These are phyloP conservation scores for Mongoloraphidia duomilia DNA, from an alignment of 2,888 invertebrate species.

Conservation along the genomic window DNA sequence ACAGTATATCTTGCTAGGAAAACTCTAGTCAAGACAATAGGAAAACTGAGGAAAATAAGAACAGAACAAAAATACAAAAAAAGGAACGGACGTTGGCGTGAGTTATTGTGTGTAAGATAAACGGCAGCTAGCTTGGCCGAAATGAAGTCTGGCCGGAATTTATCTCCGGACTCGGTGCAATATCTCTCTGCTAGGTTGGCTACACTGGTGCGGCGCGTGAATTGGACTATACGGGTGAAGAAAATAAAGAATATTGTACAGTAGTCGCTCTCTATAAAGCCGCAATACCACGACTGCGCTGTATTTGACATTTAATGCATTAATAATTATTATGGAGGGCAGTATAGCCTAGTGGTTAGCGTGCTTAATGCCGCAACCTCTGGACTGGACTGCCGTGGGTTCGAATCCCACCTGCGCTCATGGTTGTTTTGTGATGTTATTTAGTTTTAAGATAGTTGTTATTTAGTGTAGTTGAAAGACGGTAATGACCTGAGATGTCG, in stretches of 20 bases:
- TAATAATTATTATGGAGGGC: no score
- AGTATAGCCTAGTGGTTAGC: no score
- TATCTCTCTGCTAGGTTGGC: slow-evolving; percentile 20
- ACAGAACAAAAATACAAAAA: slow-evolving; percentile 21
- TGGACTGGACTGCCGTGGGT: no score
- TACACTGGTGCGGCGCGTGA: background rate
- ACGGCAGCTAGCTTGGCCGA: slow-evolving; percentile 55
- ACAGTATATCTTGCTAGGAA: slow-evolving; percentile 29
- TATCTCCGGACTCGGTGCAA: slow-evolving; percentile 31
- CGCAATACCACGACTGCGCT: no score
- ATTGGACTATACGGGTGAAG: slow-evolving; percentile 15
- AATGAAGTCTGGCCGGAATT: slow-evolving; percentile 51
- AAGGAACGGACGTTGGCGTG: slow-evolving; percentile 29
- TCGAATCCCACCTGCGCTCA: no score
- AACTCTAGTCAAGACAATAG: slow-evolving; percentile 30
- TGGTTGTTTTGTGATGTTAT: no score
- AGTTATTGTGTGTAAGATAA: slow-evolving; percentile 57
- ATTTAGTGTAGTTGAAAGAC: no score
- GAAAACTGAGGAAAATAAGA: slow-evolving; percentile 14
- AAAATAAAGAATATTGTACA: slow-evolving; percentile 28
- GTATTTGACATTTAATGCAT: no score
- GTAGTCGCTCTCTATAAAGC: no score
- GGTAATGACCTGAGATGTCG: no score
- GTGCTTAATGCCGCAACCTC: no score
- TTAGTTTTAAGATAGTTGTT: no score